These are phyloP conservation scores for Prietella phreatophila DNA, from an alignment of 2,113 vertebrate genomes.

Conservation along the genomic window DNA sequence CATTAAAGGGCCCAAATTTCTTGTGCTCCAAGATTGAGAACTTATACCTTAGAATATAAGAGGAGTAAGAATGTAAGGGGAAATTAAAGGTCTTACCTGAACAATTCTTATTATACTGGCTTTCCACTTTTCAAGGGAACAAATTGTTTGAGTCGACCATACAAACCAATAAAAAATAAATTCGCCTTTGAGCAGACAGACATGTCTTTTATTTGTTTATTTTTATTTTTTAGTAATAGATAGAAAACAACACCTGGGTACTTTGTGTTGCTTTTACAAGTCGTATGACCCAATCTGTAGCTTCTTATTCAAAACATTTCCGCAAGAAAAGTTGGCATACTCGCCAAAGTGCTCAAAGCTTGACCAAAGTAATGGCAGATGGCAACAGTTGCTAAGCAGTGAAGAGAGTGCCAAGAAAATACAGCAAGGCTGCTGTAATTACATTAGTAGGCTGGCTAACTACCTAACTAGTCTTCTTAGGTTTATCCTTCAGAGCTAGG, in stretches of 20 bases:
- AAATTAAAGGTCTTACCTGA: background rate
- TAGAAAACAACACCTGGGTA: background rate
- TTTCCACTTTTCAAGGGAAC: constrained; percentile 1
- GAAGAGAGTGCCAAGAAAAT: background rate
- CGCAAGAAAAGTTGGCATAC: background rate
- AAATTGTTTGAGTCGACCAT: background rate
- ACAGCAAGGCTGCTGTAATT: background rate
- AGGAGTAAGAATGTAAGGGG: background rate
- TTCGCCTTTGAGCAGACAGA: background rate
- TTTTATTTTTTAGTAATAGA: background rate
- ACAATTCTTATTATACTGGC: background rate
- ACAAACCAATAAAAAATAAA: background rate
- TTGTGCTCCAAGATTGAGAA: background rate
- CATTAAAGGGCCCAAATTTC: background rate
- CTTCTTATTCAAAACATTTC: background rate
- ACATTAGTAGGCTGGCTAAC: background rate
- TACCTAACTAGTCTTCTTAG: background rate
- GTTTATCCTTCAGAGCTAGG: background rate
- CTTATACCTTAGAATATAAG: background rate
- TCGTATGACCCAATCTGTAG: background rate
- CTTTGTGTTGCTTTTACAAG: background rate
- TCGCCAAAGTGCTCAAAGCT: background rate
- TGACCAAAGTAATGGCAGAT: constrained; percentile 8
- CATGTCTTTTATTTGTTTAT: background rate
- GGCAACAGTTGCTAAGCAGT: constrained; percentile 15